These are phyloP conservation scores for Palythoa grandiflora DNA, from an alignment of 92 coral and sea anemone genomes.

Conservation along the genomic window DNA sequence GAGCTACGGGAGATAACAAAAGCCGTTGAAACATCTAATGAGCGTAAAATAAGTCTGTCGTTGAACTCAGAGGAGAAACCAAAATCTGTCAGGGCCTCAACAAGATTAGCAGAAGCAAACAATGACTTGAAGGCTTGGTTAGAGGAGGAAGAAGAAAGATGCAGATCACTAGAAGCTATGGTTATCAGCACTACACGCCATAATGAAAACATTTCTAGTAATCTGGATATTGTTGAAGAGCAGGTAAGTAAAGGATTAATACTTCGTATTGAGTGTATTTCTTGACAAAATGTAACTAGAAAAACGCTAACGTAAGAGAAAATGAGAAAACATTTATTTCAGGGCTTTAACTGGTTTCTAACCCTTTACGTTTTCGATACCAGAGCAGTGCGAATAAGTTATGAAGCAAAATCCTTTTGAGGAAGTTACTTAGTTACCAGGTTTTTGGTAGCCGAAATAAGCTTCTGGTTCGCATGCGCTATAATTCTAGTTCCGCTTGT, in stretches of 20 bases:
- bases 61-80: not conserved
- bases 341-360: too few species aligned
- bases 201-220: conserved; percentile 25
- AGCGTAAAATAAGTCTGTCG: not conserved
- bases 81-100: not conserved
- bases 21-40: not conserved
- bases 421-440: too few species aligned
- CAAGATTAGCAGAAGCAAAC: conserved; percentile 1
- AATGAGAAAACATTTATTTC: too few species aligned
- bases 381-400: too few species aligned
- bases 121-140: conserved; percentile 33
- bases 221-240: conserved; percentile 19
- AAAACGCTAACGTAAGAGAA: too few species aligned
- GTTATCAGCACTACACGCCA: conserved; percentile 45
- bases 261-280: not conserved
- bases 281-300: too few species aligned
- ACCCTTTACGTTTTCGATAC: too few species aligned
- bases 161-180: conserved; percentile 41
- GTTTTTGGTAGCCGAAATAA: too few species aligned
- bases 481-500: too few species aligned
- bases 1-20: conserved; percentile 16
- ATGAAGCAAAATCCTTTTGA: too few species aligned
- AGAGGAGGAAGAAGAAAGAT: conserved; percentile 39
- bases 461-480: too few species aligned
- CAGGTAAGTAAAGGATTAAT: conserved; percentile 1